Percentiles rank a stretch among this genome's conserved stretches.
Conservation (phyloP, 2,888 invertebrate species). For the Zonitis immaculata region DNA sequence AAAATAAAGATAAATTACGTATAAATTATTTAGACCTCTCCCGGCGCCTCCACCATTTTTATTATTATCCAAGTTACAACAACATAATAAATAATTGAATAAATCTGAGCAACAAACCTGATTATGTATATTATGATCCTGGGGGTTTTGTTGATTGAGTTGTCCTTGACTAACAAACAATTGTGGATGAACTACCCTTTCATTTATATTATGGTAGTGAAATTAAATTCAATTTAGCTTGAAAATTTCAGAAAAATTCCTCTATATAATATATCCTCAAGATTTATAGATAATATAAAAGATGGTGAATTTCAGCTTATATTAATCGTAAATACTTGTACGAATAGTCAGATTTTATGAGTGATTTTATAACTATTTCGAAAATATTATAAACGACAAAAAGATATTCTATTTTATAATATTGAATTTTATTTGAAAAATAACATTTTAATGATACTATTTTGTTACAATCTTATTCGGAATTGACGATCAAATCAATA, state of each 20-base stretch:
- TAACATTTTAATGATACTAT: conserved; percentile 1
- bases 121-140: not conserved
- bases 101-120: too few species aligned
- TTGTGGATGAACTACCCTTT: not conserved
- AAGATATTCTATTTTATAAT: conserved; percentile 13
- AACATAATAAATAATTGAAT: too few species aligned
- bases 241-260: too few species aligned
- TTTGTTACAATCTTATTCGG: not conserved
- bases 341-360: conserved; percentile 17
- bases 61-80: too few species aligned
- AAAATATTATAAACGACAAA: conserved; percentile 7
- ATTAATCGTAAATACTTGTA: conserved; percentile 20
- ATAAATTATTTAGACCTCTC: not conserved
- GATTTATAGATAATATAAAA: not conserved
- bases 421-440: conserved; percentile 12
- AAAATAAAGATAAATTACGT: not conserved
- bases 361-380: conserved; percentile 13
- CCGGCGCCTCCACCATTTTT: not conserved
- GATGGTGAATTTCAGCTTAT: not conserved
- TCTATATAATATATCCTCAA: too few species aligned
- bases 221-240: not conserved
- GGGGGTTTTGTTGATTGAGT: conserved; percentile 1
- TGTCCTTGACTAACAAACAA: not conserved
- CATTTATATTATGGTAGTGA: not conserved
- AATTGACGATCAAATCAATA: too few species aligned